Base-by-base conservation (phyloP, 92 coral and sea anemone genomes). In the Epizoanthus rinbou region DNA sequence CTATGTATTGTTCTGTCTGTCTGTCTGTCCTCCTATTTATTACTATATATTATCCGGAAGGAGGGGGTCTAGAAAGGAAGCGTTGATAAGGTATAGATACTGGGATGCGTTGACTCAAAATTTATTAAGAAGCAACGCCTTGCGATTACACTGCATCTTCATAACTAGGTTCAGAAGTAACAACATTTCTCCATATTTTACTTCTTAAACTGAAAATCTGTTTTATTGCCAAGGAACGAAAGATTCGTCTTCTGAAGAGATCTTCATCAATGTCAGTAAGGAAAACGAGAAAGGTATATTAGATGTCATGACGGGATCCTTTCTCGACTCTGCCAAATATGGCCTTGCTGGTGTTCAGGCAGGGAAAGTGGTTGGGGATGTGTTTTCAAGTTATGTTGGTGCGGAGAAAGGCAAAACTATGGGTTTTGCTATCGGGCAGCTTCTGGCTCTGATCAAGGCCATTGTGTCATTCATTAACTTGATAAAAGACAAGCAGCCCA, bases 211-310 rank as follows among this genome's bases (percentile, higher is more conserved):
- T 47, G 54, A 47, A 1, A 47, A 47, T 11, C 14, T 53, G 11
- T 13, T 56, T 13, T 6, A 23, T 22, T 35, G 58, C 21, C 19
- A 31, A 75, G 81, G 47, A 33, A 33, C 24, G 17, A 3, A 5
- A 31, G 6, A 56, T 25, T 13, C 53, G 0, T 31, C 54, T 58
- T 64, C 33, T 3, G 47, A 33, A 23, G 54, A 75, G 10, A 6
- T 52, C 21, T 15, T 16, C 41, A 33, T 75, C 33, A 28, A 0
- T 35, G 43, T 75, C 5, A 57, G 23, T 11, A 50, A 33, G 21
- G 81, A 75, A 3, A 75, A 57, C 67, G 68, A 75, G 22, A 75
- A n/a, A 37, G 68, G 81, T 5, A 57, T 75, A 18, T 17, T 57
- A 5, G 35, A 75, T n/a, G 67, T 21, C 6, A 31, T 75, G 4